Evolutionary conservation across 2,113 vertebrate genomes (phyloP).

Genomic region (Platanista minor): DNA sequence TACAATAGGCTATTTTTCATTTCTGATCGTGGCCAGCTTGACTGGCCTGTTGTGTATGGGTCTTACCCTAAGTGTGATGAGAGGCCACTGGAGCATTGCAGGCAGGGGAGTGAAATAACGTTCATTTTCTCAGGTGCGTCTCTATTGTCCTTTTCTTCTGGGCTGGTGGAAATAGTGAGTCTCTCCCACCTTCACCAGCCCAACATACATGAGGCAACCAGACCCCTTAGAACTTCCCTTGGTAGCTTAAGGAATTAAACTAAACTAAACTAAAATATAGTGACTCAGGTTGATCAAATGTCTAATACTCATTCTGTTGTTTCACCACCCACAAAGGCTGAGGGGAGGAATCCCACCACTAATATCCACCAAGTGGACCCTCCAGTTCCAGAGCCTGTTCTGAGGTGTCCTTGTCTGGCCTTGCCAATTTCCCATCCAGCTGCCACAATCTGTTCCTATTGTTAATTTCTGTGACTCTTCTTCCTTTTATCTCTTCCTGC

Average conservation of each 20-base stretch:
- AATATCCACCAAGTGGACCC: neutral
- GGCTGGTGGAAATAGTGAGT: neutral
- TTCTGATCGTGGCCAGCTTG: neutral
- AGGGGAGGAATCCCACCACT: neutral
- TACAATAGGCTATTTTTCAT: neutral
- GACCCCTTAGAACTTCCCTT: neutral
- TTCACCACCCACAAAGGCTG: neutral
- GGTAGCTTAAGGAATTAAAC: neutral
- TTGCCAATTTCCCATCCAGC: neutral
- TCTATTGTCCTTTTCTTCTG: neutral
- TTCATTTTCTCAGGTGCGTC: neutral
- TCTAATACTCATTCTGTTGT: neutral
- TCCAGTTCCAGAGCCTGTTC: neutral
- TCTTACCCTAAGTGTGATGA: neutral
- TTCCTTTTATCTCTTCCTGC: conserved; percentile 26
- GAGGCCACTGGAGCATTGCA: neutral
- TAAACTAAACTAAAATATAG: neutral
- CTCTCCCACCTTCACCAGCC: no score
- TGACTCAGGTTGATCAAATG: neutral
- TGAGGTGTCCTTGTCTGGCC: neutral
- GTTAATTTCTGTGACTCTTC: neutral
- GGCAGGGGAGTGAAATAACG: neutral
- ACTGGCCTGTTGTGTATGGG: neutral
- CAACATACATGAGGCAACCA: neutral
- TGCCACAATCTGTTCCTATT: neutral